These are phyloP conservation scores for Dipus sagitta DNA, from an alignment of 2,797 vertebrate genomes.

Conservation along the genomic window DNA sequence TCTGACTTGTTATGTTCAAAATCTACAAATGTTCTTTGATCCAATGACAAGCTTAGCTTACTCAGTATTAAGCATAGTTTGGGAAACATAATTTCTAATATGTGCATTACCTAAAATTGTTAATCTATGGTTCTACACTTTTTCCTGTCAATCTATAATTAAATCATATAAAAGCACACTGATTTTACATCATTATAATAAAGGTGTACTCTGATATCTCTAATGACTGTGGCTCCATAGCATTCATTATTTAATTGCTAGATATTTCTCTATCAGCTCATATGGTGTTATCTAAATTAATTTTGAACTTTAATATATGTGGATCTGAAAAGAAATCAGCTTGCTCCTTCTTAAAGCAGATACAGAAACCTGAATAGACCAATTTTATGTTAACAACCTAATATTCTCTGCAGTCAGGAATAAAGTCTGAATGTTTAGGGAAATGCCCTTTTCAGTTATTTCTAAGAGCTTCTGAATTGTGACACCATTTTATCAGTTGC, in stretches of 20 bases:
- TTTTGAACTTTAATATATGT: slow-evolving; percentile 85
- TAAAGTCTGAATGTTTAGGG: slow-evolving; percentile 77
- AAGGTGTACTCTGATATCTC: slow-evolving; percentile 84
- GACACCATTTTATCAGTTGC: slow-evolving; percentile 28
- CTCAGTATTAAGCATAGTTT: slow-evolving; percentile 87
- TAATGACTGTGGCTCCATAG: slow-evolving; percentile 85
- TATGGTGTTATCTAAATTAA: slow-evolving; percentile 88
- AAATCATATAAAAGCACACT: slow-evolving; percentile 87
- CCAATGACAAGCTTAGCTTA: slow-evolving; percentile 84
- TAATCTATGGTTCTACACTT: slow-evolving; percentile 86
- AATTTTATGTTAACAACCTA: slow-evolving; percentile 82
- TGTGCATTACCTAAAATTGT: slow-evolving; percentile 86
- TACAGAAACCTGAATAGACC: slow-evolving; percentile 73
- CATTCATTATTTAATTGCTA: slow-evolving; percentile 85
- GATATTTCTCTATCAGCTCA: slow-evolving; percentile 82
- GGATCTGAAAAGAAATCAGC: slow-evolving; percentile 84
- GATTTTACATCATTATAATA: slow-evolving; percentile 88
- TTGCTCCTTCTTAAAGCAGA: slow-evolving; percentile 73
- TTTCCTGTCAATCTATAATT: slow-evolving; percentile 89
- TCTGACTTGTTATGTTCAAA: slow-evolving; percentile 84
- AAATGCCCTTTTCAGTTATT: slow-evolving; percentile 60
- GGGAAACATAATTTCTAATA: slow-evolving; percentile 86
- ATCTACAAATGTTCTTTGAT: slow-evolving; percentile 86
- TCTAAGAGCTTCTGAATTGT: slow-evolving; percentile 73
- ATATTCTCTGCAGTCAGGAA: slow-evolving; percentile 78